A percentile compares a stretch with the other conserved stretches of the same genome.
Conservation (phyloP, 2,797 vertebrate genomes). For the Pseudopleuronectes americanus region DNA sequence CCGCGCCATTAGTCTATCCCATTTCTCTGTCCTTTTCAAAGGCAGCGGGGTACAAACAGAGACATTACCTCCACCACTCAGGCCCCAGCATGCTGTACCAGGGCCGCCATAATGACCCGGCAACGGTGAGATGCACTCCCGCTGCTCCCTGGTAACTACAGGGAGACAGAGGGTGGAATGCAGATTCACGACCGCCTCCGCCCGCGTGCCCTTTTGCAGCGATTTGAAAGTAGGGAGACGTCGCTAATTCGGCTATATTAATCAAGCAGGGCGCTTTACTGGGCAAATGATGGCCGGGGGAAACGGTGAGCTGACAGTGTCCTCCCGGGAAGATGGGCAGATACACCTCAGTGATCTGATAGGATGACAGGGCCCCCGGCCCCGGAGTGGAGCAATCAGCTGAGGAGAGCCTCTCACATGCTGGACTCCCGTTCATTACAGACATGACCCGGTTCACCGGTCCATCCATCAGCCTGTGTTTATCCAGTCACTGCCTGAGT, state of each 20-base stretch:
- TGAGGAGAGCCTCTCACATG: conserved; percentile 40
- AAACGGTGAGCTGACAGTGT: conserved; percentile 57
- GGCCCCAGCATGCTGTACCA: conserved; percentile 55
- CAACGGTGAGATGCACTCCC: conserved; percentile 58
- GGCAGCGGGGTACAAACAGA: conserved; percentile 59
- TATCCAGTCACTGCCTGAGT: conserved; percentile 52
- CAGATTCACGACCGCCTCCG: conserved; percentile 43
- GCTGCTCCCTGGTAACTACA: conserved; percentile 69
- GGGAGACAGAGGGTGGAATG: conserved; percentile 52
- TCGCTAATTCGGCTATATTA: conserved; percentile 61
- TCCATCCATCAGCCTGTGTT: conserved; percentile 64
- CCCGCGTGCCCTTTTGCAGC: conserved; percentile 59
- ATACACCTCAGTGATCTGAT: conserved; percentile 54
- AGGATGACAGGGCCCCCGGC: conserved; percentile 29
- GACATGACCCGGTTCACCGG: conserved; percentile 58
- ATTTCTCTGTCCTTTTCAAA: conserved; percentile 53
- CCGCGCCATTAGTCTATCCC: conserved; percentile 55
- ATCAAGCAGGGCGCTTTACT: conserved; percentile 53
- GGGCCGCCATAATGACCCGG: conserved; percentile 64
- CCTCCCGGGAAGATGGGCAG: conserved; percentile 50
- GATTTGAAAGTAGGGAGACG: conserved; percentile 50
- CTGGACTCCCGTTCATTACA: conserved; percentile 53
- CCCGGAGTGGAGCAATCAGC: conserved; percentile 48
- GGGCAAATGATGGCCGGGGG: conserved; percentile 30
- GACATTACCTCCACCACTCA: conserved; percentile 69